Conservation (phyloP, 2,113 vertebrate genomes). For the Ceyx cyanopectus region DNA sequence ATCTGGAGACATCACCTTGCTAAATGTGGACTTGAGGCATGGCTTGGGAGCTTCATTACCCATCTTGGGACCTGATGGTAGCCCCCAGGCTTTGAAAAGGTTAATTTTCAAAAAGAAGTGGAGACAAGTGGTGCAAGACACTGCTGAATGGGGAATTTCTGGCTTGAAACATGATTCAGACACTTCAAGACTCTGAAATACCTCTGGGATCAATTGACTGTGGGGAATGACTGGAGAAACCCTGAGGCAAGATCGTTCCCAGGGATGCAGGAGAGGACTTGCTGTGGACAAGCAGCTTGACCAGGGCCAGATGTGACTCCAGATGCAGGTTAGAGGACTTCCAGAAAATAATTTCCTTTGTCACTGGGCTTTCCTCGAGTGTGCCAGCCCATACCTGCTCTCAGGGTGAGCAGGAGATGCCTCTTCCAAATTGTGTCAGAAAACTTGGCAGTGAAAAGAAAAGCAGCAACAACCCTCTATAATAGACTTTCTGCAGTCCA, state of each 20-base stretch:
- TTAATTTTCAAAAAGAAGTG: background rate
- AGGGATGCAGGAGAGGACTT: background rate
- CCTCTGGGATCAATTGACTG: fast-evolving
- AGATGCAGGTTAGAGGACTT: background rate
- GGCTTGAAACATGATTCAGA: background rate
- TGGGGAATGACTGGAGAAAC: background rate
- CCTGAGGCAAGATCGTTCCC: fast-evolving
- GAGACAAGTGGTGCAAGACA: background rate
- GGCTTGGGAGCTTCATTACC: background rate
- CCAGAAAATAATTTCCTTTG: background rate
- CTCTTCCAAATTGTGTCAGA: background rate
- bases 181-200: background rate
- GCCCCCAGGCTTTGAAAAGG: background rate
- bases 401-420: background rate
- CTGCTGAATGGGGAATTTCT: background rate
- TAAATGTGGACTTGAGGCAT: background rate
- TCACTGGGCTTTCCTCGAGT: background rate
- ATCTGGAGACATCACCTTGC: fast-evolving
- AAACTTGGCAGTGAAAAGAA: background rate
- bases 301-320: background rate
- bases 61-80: fast-evolving
- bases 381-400: background rate
- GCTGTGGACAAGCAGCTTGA: background rate
- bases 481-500: background rate
- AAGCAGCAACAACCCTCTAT: background rate